Percentiles rank a stretch among this genome's conserved stretches.
Conservation (phyloP, 2,888 invertebrate genomes). For the Allygus modestus region DNA sequence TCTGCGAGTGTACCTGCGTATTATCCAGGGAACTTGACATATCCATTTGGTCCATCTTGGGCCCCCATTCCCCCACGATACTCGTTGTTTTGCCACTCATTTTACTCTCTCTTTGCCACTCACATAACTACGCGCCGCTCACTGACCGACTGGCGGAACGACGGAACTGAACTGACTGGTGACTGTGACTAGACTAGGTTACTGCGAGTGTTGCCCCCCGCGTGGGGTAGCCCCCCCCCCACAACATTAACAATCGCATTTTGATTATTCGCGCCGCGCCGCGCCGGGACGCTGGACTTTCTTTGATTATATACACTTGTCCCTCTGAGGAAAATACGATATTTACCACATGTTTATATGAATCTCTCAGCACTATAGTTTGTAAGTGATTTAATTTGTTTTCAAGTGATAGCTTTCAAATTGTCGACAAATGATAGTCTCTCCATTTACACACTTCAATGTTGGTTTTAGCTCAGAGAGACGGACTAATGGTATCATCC, state of each 20-base stretch:
- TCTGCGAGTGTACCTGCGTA: not conserved
- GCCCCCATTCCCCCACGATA: not conserved
- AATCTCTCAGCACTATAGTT: too few species aligned
- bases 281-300: too few species aligned
- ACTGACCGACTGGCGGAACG: not conserved
- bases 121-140: not conserved
- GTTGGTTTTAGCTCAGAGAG: too few species aligned
- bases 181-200: not conserved
- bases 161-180: not conserved
- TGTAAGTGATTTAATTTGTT: too few species aligned
- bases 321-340: too few species aligned
- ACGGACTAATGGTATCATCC: too few species aligned
- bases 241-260: not conserved
- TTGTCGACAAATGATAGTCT: too few species aligned
- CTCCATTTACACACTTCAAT: too few species aligned
- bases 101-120: not conserved
- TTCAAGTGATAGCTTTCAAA: too few species aligned
- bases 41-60: not conserved
- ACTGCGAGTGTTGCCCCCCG: not conserved
- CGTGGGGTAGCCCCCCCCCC: not conserved
- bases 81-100: constrained; percentile 2
- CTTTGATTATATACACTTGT: too few species aligned
- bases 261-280: too few species aligned
- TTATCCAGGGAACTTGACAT: not conserved
- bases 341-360: too few species aligned